Conservation (phyloP, 2,797 vertebrate genomes). For the Sebastes hubbsi region DNA sequence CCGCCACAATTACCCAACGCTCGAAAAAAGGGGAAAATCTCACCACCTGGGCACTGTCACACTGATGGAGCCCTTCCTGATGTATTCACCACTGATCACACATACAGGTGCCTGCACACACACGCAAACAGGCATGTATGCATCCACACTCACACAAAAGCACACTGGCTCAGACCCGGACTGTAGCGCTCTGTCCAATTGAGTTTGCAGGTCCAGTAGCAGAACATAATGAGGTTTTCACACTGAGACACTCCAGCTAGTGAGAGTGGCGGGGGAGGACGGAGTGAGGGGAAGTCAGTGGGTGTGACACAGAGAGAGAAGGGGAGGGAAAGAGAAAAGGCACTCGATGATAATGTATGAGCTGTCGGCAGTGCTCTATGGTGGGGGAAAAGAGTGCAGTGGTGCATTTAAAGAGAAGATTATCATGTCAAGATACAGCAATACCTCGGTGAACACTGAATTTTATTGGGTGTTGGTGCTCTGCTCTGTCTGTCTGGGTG, state of each 20-base stretch:
- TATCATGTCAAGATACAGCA: slow-evolving; percentile 84
- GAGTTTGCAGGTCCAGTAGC: slow-evolving; percentile 73
- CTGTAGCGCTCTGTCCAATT: slow-evolving; percentile 69
- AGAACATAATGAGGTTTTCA: slow-evolving; percentile 80
- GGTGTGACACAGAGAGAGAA: slow-evolving; percentile 56
- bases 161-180: slow-evolving; percentile 39
- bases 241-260: slow-evolving; percentile 62
- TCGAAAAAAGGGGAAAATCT: slow-evolving; percentile 51
- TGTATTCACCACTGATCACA: slow-evolving; percentile 43
- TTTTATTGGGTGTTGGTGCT: slow-evolving; percentile 44
- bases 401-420: slow-evolving; percentile 84
- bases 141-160: slow-evolving; percentile 19
- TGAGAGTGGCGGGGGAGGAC: slow-evolving; percentile 28
- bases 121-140: not conserved
- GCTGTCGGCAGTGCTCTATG: slow-evolving; percentile 66
- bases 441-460: slow-evolving; percentile 72
- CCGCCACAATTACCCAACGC: slow-evolving; percentile 50
- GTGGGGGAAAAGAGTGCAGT: slow-evolving; percentile 59
- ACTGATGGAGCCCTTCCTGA: slow-evolving; percentile 43
- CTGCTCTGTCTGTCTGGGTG: slow-evolving; percentile 33
- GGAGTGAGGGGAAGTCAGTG: slow-evolving; percentile 30
- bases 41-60: slow-evolving; percentile 44
- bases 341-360: slow-evolving; percentile 80
- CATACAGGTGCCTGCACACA: slow-evolving; percentile 3
- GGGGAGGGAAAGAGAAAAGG: slow-evolving; percentile 67